Conservation (phyloP, 2,888 invertebrate genomes). For the Sarcophaga carnaria region DNA sequence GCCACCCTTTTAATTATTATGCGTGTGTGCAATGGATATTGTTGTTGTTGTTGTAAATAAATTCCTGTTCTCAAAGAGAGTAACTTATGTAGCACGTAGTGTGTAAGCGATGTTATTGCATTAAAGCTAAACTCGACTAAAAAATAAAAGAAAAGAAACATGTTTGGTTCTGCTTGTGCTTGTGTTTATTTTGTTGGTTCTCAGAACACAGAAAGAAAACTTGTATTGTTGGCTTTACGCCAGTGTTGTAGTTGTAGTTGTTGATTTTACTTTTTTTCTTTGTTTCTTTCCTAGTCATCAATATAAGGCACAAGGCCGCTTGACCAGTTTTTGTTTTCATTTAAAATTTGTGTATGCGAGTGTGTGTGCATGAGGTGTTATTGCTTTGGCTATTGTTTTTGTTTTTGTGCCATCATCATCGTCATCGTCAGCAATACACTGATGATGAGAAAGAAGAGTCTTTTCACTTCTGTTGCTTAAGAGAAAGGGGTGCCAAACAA, state of each 20-base stretch:
- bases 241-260: constrained; percentile 26
- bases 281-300: constrained; percentile 49
- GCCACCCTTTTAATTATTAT: not conserved
- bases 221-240: constrained; percentile 34
- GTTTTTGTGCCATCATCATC: constrained; percentile 42
- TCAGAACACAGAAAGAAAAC: constrained; percentile 46
- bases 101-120: constrained; percentile 3
- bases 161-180: constrained; percentile 37
- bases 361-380: not conserved
- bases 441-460: not conserved
- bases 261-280: constrained; percentile 36
- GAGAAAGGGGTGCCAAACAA: constrained; percentile 52
- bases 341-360: not conserved
- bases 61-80: constrained; percentile 34
- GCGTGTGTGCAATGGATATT: not conserved
- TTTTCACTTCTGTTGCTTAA: not conserved
- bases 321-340: constrained; percentile 56
- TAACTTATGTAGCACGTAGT: not conserved
- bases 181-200: not conserved
- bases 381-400: constrained; percentile 39
- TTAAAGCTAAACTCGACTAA: constrained; percentile 29
- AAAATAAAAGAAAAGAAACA: constrained; percentile 45
- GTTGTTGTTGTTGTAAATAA: constrained; percentile 49
- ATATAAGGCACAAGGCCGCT: constrained; percentile 66
- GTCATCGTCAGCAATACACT: too few relatives aligned